Percentiles rank a stretch among this genome's conserved stretches.
Evolutionary conservation across 2,113 vertebrate species (phyloP).

Genomic region (Scophthalmus maximus): DNA sequence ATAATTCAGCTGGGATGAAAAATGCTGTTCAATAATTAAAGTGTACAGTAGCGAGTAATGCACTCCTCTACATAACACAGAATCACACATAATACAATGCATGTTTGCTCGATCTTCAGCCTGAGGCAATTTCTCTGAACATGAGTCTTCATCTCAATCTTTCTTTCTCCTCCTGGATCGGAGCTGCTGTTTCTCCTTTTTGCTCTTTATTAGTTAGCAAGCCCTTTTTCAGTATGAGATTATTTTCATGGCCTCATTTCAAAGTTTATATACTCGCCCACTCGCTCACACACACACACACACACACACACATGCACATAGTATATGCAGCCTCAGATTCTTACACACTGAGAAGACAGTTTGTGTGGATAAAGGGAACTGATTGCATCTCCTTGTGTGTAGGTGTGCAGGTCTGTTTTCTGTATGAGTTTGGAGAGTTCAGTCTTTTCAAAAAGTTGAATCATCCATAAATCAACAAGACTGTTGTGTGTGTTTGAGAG

Average conservation of each 20-base stretch:
- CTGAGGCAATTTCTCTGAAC: conserved; percentile 40
- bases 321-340: conserved; percentile 2
- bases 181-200: conserved; percentile 8
- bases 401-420: conserved; percentile 50
- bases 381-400: conserved; percentile 31
- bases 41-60: conserved; percentile 20
- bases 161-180: conserved; percentile 5
- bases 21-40: conserved; percentile 53
- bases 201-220: conserved; percentile 46
- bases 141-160: conserved; percentile 14
- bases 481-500: neutral
- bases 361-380: conserved; percentile 24
- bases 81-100: conserved; percentile 18
- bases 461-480: conserved; percentile 6
- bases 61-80: conserved; percentile 24
- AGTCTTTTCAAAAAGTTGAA: conserved; percentile 30
- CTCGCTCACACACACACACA: conserved; percentile 8
- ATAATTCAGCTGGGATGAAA: conserved; percentile 51
- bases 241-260: conserved; percentile 53
- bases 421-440: conserved; percentile 35
- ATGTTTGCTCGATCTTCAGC: conserved; percentile 43
- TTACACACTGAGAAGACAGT: conserved; percentile 21
- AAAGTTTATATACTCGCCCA: conserved; percentile 47
- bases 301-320: neutral
- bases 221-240: conserved; percentile 57